These are phyloP conservation scores for Pantherophis guttatus DNA, from an alignment of 2,113 vertebrate species.

Conservation along the genomic window DNA sequence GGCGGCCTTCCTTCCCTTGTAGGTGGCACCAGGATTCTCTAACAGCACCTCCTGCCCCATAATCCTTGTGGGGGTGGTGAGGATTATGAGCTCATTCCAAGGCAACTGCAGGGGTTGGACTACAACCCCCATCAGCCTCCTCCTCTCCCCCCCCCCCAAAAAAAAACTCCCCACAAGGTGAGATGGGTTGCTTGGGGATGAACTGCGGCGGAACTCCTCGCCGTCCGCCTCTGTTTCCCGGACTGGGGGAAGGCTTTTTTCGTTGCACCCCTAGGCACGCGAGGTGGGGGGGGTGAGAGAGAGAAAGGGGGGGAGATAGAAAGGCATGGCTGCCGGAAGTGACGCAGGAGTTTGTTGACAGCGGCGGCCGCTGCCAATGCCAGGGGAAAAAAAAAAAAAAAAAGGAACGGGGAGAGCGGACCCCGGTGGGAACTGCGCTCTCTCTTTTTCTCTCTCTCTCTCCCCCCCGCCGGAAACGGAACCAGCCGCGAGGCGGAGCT, in stretches of 20 bases:
- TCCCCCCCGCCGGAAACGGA: constrained; percentile 15
- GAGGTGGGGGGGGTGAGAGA: background rate
- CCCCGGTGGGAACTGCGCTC: constrained; percentile 30
- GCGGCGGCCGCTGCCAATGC: constrained; percentile 51
- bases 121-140: background rate
- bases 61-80: background rate
- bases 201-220: constrained; percentile 9
- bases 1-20: background rate
- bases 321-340: constrained; percentile 52
- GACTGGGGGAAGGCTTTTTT: background rate
- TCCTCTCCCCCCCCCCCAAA: too few species aligned
- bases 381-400: background rate
- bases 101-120: background rate
- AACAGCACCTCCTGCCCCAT: background rate
- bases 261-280: background rate
- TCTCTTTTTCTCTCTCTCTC: too few species aligned
- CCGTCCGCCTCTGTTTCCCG: constrained; percentile 5
- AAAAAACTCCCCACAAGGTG: background rate
- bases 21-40: background rate
- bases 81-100: too few species aligned
- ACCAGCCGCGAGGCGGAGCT: background rate
- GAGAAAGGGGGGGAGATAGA: too few species aligned
- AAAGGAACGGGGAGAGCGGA: constrained; percentile 12
- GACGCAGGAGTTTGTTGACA: constrained; percentile 85
- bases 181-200: too few species aligned